Evolutionary conservation across 2,888 invertebrate genomes (phyloP), one percentile per base, ranked within the genome.

Genomic region (Crepidodera aurea): DNA sequence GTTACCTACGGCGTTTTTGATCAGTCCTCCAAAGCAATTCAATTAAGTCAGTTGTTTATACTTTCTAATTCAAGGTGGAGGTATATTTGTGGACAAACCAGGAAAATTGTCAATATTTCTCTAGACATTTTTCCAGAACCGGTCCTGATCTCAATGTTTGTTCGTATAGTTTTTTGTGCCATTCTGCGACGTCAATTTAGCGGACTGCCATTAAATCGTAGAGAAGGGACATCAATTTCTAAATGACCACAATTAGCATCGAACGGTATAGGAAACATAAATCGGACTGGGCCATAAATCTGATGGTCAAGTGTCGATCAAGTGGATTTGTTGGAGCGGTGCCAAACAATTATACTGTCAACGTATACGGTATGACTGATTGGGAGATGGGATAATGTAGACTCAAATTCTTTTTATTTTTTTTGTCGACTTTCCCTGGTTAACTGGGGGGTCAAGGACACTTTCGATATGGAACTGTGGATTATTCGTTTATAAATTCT

Each of bases 161-260:
- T 53, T 53, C 18, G 40, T 18, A 15, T 40, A 40, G 5, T 40
- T 40, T 40, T 40, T 40, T 40, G 2, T 18, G 22, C 1, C 42
- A 19, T 42, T 46, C 46, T 10, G 16, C 27, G 39, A 50, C 64
- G 54, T 58, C 63, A 59, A 62, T 62, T 59, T 48, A 40, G 51
- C 51, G 18, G 59, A n/a, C 46, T 34, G 29, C 69, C 71, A 72
- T 73, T 71, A 71, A 72, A 66, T 68, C 62, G 63, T 42, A 63
- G 64, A 68, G 66, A 65, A 65, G 58, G 63, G 69, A 68, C 71
- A 74, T 73, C 69, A 72, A 75, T 75, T 68, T 62, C 71, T 65
- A 71, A 74, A 74, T 69, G 71, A 70, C 71, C 69, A 75, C 73
- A 75, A 75, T 75, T 72, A 75, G 73, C 71, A 72, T 70, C 65